Evolutionary conservation across 1,140 invertebrate species (phyloP).

Genomic region (Panagrolaimus sp.): DNA sequence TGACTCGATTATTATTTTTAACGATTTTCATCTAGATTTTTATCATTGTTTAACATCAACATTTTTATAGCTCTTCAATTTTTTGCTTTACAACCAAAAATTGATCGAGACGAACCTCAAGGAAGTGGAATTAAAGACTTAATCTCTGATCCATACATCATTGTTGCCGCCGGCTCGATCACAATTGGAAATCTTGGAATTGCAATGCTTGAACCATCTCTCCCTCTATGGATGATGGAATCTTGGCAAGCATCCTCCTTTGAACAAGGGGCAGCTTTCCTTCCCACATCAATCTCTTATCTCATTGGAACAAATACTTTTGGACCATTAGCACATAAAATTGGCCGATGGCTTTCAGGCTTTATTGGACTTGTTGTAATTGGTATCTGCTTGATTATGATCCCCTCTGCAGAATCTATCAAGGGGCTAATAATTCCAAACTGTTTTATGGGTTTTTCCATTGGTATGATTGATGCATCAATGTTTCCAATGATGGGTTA

Average conservation of each 20-base stretch:
- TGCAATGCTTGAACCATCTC: conserved; percentile 90
- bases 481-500: conserved; percentile 98
- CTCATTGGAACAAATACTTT: conserved; percentile 96
- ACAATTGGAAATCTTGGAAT: conserved; percentile 98
- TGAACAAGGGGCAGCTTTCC: conserved; percentile 77
- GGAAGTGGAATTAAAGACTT: conserved; percentile 82
- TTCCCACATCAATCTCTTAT: conserved; percentile 92
- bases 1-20: too few relatives aligned
- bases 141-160: conserved; percentile 86
- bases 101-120: conserved; percentile 82
- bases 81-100: conserved; percentile 83
- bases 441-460: conserved; percentile 92
- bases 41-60: not conserved
- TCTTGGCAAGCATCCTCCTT: conserved; percentile 84
- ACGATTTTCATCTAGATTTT: too few relatives aligned
- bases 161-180: conserved; percentile 76
- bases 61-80: conserved; percentile 75
- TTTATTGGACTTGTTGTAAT: conserved; percentile 89
- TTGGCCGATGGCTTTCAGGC: conserved; percentile 91
- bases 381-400: conserved; percentile 82
- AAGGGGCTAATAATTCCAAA: conserved; percentile 87
- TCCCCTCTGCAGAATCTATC: conserved; percentile 80
- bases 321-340: conserved; percentile 88
- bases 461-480: conserved; percentile 78
- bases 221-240: conserved; percentile 97